Evolutionary conservation across 92 coral and sea anemone species (phyloP).

Genomic region (Palythoa grandis): DNA sequence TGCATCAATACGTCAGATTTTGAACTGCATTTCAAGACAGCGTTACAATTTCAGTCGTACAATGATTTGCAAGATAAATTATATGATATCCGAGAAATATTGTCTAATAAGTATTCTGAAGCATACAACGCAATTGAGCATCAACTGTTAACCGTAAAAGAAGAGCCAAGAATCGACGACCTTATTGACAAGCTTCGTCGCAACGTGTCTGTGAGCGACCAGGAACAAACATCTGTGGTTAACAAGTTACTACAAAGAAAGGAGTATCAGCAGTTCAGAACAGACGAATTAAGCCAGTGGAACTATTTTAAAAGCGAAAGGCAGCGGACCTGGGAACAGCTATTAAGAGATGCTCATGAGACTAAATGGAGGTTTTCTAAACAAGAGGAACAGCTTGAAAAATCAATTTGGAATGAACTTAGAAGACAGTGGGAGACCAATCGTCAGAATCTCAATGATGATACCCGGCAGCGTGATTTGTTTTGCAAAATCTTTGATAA

Average conservation of each 20-base stretch:
- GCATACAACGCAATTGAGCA: not conserved
- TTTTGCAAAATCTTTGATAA: not conserved
- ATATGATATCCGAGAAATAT: not conserved
- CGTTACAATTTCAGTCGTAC: conserved; percentile 8
- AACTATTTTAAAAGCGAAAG: not conserved
- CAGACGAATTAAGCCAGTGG: conserved; percentile 12
- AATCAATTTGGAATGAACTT: conserved; percentile 1
- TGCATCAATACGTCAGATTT: conserved; percentile 26
- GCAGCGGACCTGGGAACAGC: conserved; percentile 1
- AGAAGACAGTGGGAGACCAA: conserved; percentile 3
- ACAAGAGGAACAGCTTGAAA: not conserved
- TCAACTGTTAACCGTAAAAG: not conserved
- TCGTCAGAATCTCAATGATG: not conserved
- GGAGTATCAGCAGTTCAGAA: not conserved
- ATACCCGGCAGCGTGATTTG: not conserved
- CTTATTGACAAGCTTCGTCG: conserved; percentile 1
- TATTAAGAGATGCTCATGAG: conserved; percentile 1
- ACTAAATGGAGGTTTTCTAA: not conserved
- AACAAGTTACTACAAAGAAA: not conserved
- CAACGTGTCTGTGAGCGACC: not conserved
- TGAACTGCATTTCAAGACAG: conserved; percentile 28
- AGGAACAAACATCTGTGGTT: conserved; percentile 2
- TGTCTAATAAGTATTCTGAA: conserved; percentile 17
- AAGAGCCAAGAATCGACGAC: not conserved
- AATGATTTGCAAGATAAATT: conserved; percentile 11